phyloP scores from a whole-genome alignment of 2,888 invertebrate species.

The Monochamus alternatus region DNA sequence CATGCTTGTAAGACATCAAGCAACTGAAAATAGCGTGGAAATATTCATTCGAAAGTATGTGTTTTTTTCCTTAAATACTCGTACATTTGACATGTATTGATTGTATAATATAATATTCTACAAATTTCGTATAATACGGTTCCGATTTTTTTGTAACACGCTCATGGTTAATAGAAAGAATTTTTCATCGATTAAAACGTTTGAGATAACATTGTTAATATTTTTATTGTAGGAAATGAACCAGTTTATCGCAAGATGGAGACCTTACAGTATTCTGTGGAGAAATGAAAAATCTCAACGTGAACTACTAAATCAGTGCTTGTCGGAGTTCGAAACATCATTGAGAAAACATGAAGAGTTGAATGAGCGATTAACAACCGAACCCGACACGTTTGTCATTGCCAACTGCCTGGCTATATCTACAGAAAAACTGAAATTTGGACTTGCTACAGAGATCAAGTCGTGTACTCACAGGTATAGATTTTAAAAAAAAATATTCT shows the following conservation, averaged over 20 bases:
- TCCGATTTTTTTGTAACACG: too few species aligned
- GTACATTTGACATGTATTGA: too few species aligned
- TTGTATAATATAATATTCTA: too few species aligned
- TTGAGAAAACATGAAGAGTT: slow-evolving; percentile 85
- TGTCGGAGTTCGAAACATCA: slow-evolving; percentile 84
- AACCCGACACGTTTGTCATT: slow-evolving; percentile 82
- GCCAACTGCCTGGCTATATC: slow-evolving; percentile 83
- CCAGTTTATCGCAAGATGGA: slow-evolving; percentile 88
- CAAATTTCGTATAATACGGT: too few species aligned
- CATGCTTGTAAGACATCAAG: too few species aligned
- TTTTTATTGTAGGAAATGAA: slow-evolving; percentile 79
- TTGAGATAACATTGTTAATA: too few species aligned
- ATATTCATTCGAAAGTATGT: too few species aligned
- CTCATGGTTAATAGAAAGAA: too few species aligned
- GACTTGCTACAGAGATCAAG: slow-evolving; percentile 87
- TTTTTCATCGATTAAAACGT: too few species aligned
- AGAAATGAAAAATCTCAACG: slow-evolving; percentile 87
- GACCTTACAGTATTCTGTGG: slow-evolving; percentile 91
- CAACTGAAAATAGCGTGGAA: too few species aligned
- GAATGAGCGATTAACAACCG: slow-evolving; percentile 81
- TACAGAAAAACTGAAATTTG: slow-evolving; percentile 89
- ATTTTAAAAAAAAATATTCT: too few species aligned
- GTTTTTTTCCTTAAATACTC: too few species aligned
- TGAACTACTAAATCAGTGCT: slow-evolving; percentile 81
- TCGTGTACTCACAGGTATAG: slow-evolving; percentile 72